Conservation (phyloP, 2,113 vertebrate species). For the Etheostoma spectabile region DNA sequence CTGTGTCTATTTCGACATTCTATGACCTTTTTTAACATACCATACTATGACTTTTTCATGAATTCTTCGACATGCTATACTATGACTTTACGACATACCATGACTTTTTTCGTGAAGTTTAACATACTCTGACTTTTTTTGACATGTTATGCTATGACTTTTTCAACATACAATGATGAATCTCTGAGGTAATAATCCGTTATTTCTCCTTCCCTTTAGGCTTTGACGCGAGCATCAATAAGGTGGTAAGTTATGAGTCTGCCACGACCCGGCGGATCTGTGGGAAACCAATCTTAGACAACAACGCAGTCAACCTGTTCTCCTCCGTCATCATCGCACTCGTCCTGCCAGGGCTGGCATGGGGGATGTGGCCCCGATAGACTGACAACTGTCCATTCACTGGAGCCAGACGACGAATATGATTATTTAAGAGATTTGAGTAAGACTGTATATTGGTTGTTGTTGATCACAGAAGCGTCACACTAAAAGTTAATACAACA, state of each 20-base stretch:
- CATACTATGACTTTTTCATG: no score
- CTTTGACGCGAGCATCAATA: conserved; percentile 88
- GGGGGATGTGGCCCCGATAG: conserved; percentile 88
- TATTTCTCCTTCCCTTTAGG: conserved; percentile 76
- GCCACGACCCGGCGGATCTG: conserved; percentile 86
- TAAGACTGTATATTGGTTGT: not conserved
- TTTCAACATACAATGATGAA: no score
- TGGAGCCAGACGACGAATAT: not conserved
- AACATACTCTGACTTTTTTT: no score
- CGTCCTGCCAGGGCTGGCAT: conserved; percentile 89
- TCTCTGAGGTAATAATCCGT: not conserved
- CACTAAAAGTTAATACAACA: no score
- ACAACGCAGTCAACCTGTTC: conserved; percentile 96
- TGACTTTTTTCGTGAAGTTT: no score
- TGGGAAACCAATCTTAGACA: conserved; percentile 95
- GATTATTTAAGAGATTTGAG: not conserved
- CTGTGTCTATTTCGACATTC: no score
- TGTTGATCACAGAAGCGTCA: not conserved
- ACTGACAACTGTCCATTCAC: no score
- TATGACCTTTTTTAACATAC: no score
- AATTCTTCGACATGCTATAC: no score
- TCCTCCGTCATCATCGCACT: conserved; percentile 91
- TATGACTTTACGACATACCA: no score
- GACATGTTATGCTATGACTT: no score
- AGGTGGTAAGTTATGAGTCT: conserved; percentile 89